A percentile compares a stretch with the other conserved stretches of the same genome.
Conservation (phyloP, 2,797 vertebrate genomes). For the Discoglossus pictus region DNA sequence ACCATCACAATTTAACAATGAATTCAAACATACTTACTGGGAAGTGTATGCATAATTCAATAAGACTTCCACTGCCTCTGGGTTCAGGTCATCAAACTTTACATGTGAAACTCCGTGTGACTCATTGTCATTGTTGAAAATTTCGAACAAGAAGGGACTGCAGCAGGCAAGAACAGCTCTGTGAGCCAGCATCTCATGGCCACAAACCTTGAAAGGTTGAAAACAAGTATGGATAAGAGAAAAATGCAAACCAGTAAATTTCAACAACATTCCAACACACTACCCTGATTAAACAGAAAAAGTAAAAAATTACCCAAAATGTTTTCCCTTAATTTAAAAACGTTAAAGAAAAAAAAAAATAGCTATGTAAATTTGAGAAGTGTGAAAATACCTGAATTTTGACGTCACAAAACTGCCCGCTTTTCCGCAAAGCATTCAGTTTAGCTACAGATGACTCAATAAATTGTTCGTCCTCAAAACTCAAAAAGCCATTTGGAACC, state of each 20-base stretch:
- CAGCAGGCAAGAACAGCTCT: conserved; percentile 96
- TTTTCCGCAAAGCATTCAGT: conserved; percentile 97
- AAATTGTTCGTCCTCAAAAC: conserved; percentile 98
- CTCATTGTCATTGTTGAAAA: conserved; percentile 94
- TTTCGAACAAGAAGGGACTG: conserved; percentile 97
- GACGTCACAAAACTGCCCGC: conserved; percentile 97
- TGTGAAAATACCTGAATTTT: conserved; percentile 87
- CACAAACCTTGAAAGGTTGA: conserved; percentile 82
- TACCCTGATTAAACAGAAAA: too few species aligned
- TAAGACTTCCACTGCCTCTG: conserved; percentile 93
- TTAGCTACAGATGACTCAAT: conserved; percentile 98
- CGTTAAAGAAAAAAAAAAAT: not conserved
- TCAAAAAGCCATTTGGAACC: conserved; percentile 97
- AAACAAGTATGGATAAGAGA: conserved; percentile 31
- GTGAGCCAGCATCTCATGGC: conserved; percentile 95
- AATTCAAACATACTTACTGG: conserved; percentile 89
- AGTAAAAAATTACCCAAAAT: too few species aligned
- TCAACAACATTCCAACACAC: not conserved
- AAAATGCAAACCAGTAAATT: conserved; percentile 9
- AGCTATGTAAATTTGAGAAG: not conserved
- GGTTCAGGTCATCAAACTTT: conserved; percentile 95
- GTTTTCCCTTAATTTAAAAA: too few species aligned
- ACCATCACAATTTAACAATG: too few species aligned
- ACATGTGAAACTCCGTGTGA: conserved; percentile 91
- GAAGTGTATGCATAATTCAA: conserved; percentile 98